phyloP scores from a whole-genome alignment of 2,113 vertebrate genomes.

The Sceloporus tristichus region DNA sequence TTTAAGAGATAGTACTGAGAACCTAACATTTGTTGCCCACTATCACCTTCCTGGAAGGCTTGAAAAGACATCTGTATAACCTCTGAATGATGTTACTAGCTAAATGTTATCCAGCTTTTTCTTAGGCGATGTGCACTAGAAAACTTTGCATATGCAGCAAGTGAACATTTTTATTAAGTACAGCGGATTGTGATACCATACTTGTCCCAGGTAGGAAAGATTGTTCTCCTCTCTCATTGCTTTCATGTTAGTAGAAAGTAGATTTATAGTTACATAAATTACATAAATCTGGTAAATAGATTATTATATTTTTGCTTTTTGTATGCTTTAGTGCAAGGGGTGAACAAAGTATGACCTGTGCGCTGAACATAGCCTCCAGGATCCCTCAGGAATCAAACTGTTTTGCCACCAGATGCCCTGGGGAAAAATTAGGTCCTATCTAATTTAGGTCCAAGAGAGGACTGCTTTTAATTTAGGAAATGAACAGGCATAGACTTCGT shows the following conservation, averaged over 20 bases:
- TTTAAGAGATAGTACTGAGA: too few relatives aligned
- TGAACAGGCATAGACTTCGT: too few relatives aligned
- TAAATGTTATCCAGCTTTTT: constrained; percentile 14
- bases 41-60: constrained; percentile 34
- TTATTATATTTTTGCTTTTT: neutral
- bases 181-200: neutral
- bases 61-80: neutral
- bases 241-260: constrained; percentile 23
- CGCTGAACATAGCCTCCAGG: too few relatives aligned
- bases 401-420: too few relatives aligned
- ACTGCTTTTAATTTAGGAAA: too few relatives aligned
- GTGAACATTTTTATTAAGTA: constrained; percentile 19
- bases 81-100: neutral
- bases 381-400: too few relatives aligned
- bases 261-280: neutral
- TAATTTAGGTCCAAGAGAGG: too few relatives aligned
- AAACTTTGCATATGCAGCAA: constrained; percentile 28
- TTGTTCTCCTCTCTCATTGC: constrained; percentile 13
- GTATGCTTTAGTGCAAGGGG: neutral
- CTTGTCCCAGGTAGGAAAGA: constrained; percentile 4
- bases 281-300: neutral
- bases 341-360: too few relatives aligned
- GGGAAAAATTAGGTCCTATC: too few relatives aligned
- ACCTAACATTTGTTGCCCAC: neutral
- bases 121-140: constrained; percentile 20